Base-by-base conservation (phyloP, 2,888 invertebrate genomes). In the Linyphia triangularis region DNA sequence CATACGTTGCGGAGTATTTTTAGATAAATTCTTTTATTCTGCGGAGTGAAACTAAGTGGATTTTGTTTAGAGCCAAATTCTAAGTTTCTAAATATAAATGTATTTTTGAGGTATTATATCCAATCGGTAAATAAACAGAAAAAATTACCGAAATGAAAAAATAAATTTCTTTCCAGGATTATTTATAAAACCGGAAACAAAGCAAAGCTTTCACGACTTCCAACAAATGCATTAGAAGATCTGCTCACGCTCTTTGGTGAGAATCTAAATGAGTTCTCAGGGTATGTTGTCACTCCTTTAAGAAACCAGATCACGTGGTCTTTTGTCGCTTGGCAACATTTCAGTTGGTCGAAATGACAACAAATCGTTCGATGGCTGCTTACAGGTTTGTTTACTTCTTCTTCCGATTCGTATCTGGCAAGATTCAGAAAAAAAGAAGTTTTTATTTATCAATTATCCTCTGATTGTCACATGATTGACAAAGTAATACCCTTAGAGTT, bases 261-360 rank as follows among this genome's bases (percentile, higher is more conserved):
- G 63, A 63, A 43, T 40, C 61, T 77, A 77, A 77, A 63, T 63
- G 63, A 51, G 77, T 51, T 51, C 16, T 51, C 16, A 5, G 51
- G 13, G 16, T 51, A 13, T 51, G 43, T 67, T 28, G n/a, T 28
- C 13, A n/a, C 77, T 40, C 24, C 7, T 63, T 40, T 24, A 63
- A 28, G 59, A 9, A 77, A 26, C 9, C 78, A 16, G 22, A 30
- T 51, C 70, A 59, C 82, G 82, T 70, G 61, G 61, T 61, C 51
- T 16, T 22, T 19, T 72, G 82, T 72, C 81, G 69, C 81, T 57
- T 81, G 82, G 82, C 82, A 72, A 82, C 82, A 82, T 70, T 82
- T 70, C 61, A 30, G n/a, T 37, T 59, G 33, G 59, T 7, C n/a
- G 51, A 69, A 69, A 82, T 37, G 70, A 82, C 59, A 82, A 82